A percentile compares a stretch with the other conserved stretches of the same genome.
Conservation (phyloP, 1,140 invertebrate genomes). For the Macrotrachela quadricornifera region DNA sequence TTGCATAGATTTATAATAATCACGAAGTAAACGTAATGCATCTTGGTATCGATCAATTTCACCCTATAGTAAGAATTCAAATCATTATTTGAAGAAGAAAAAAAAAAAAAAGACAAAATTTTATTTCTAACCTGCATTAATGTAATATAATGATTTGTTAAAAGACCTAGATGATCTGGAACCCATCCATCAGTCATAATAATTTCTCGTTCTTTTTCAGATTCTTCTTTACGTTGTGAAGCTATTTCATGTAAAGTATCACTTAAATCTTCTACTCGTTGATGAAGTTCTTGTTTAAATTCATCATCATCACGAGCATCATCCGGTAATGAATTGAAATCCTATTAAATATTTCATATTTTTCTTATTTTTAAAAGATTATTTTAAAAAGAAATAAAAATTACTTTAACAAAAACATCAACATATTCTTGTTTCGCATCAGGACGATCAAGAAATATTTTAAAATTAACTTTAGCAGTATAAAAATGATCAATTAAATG, state of each 20-base stretch:
- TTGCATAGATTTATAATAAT: conserved; percentile 30
- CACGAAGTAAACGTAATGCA: conserved; percentile 24
- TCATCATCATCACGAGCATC: conserved; percentile 30
- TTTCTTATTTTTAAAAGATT: neutral
- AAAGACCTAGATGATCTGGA: conserved; percentile 25
- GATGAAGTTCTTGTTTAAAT: conserved; percentile 25
- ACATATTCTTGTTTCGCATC: conserved; percentile 6
- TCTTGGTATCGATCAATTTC: conserved; percentile 29
- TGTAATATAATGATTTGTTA: conserved; percentile 28
- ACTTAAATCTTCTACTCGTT: conserved; percentile 26
- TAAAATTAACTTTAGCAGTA: conserved; percentile 18
- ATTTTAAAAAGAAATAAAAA: neutral
- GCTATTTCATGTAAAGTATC: conserved; percentile 29
- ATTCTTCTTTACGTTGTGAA: conserved; percentile 26
- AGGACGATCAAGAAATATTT: conserved; percentile 4
- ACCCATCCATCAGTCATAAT: conserved; percentile 29
- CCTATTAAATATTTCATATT: conserved; percentile 12
- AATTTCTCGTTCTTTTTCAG: conserved; percentile 22
- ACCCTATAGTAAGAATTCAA: conserved; percentile 9
- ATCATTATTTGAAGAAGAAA: too few relatives aligned
- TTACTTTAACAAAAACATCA: conserved; percentile 2
- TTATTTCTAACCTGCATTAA: conserved; percentile 19
- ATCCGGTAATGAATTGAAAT: conserved; percentile 28
- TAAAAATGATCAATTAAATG: conserved; percentile 26
- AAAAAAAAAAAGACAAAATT: neutral